These are phyloP conservation scores for Rattus norvegicus DNA, from an alignment of 2,113 vertebrate genomes.

Conservation along the genomic window GRCr8 NC_086024.1:97029501-97030000, in stretches of 20 bases:
- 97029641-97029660: slow-evolving; percentile 16
- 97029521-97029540: not conserved
- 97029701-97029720: not conserved
- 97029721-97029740: not conserved
- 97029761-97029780: not conserved
- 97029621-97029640: slow-evolving; percentile 15
- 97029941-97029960: not conserved
- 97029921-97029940: not conserved
- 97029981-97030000: slow-evolving; percentile 89
- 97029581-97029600: not conserved
- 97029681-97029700: slow-evolving; percentile 33
- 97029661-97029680: slow-evolving; percentile 1
- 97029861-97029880: not conserved
- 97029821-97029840: not conserved
- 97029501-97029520: not conserved
- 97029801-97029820: not conserved
- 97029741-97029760: not conserved
- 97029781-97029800: not conserved
- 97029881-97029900: not conserved
- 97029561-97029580: not conserved
- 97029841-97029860: not conserved
- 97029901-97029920: not conserved
- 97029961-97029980: slow-evolving; percentile 91
- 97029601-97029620: not conserved
- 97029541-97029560: too few species aligned